Conservation (phyloP, 2,888 invertebrate genomes). For the Limnephilus rhombicus region DNA sequence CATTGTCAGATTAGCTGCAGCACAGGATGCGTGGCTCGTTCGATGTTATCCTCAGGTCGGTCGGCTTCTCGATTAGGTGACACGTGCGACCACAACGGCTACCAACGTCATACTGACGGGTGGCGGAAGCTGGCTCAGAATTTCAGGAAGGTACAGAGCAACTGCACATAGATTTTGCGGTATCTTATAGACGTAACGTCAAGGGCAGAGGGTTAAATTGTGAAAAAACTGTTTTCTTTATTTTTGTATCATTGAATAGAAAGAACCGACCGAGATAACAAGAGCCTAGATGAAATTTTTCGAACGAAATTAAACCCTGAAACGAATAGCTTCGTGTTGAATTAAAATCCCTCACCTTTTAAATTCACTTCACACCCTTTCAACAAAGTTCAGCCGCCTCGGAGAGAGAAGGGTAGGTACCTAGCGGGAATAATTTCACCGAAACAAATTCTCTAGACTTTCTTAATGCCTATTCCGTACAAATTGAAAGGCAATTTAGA, state of each 20-base stretch:
- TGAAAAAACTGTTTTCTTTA: not conserved
- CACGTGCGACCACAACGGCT: too few species aligned
- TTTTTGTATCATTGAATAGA: not conserved
- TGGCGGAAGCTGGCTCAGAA: too few species aligned
- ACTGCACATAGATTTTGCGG: too few species aligned
- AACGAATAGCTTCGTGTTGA: constrained; percentile 30
- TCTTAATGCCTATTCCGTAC: constrained; percentile 43
- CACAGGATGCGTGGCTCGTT: too few species aligned
- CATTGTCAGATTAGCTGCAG: too few species aligned
- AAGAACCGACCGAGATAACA: not conserved
- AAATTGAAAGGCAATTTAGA: constrained; percentile 59
- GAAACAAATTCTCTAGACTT: constrained; percentile 47
- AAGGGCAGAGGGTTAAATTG: too few species aligned
- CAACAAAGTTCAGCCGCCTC: constrained; percentile 3
- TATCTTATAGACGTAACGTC: too few species aligned
- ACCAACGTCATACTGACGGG: too few species aligned
- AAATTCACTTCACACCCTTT: constrained; percentile 41
- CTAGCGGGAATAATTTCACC: constrained; percentile 27
- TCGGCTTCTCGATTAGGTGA: too few species aligned
- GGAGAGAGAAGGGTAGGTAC: not conserved
- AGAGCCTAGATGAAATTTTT: constrained; percentile 25
- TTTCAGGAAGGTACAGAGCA: too few species aligned
- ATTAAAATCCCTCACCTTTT: constrained; percentile 42
- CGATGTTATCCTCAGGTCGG: too few species aligned
- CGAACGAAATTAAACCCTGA: constrained; percentile 26